Evolutionary conservation across 2,113 vertebrate genomes (phyloP).

Genomic region (Odobenus rosmarus): DNA sequence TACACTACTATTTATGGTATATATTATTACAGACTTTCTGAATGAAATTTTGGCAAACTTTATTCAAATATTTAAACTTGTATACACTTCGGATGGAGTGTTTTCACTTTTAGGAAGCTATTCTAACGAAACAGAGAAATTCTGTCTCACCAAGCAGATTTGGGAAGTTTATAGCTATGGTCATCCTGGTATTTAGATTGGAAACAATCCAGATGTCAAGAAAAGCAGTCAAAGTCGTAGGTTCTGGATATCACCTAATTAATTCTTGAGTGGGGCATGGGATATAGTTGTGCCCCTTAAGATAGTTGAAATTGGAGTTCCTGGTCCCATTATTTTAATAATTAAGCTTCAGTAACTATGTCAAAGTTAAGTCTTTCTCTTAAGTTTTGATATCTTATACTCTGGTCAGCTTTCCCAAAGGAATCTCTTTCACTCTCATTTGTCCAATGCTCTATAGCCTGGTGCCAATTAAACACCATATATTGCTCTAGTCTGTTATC

Average conservation of each 20-base stretch:
- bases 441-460: neutral
- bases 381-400: neutral
- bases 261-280: neutral
- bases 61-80: neutral
- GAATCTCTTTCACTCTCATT: neutral
- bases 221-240: neutral
- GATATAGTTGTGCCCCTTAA: neutral
- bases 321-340: constrained; percentile 3
- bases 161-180: neutral
- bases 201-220: neutral
- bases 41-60: neutral
- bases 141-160: neutral
- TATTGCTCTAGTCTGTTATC: neutral
- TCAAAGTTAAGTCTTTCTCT: neutral
- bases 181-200: neutral
- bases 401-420: neutral
- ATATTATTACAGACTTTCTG: neutral
- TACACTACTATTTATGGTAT: neutral
- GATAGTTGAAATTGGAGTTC: neutral
- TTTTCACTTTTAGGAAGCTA: constrained; percentile 5
- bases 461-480: neutral
- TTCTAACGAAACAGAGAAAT: neutral
- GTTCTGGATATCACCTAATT: neutral
- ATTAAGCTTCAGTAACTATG: neutral
- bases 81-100: neutral